A percentile compares a stretch with the other conserved stretches of the same genome.
phyloP scores from a whole-genome alignment of 2,113 vertebrate genomes.

The Scomber scombrus region DNA sequence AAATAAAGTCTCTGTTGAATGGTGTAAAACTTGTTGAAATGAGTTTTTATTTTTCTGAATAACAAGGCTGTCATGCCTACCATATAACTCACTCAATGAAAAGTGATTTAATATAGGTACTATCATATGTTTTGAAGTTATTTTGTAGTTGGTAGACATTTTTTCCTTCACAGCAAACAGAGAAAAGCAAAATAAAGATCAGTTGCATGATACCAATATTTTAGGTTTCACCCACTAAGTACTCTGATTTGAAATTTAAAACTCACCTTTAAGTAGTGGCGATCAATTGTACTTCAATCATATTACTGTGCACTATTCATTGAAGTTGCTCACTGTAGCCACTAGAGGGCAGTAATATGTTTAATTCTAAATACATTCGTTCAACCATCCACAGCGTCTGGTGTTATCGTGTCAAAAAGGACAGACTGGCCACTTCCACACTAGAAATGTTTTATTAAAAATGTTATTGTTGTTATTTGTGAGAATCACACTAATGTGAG shows the following conservation, averaged over 20 bases:
- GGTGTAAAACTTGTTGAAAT: constrained; percentile 54
- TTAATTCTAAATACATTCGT: too few relatives aligned
- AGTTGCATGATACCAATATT: too few relatives aligned
- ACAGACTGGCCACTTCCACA: too few relatives aligned
- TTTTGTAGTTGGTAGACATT: neutral
- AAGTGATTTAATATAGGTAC: neutral
- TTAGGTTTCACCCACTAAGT: too few relatives aligned
- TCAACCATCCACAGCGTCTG: too few relatives aligned
- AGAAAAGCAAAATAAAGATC: neutral
- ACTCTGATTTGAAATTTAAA: too few relatives aligned
- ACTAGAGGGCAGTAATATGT: neutral
- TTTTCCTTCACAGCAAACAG: neutral
- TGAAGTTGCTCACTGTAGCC: neutral
- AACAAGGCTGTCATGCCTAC: neutral
- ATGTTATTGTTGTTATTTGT: too few relatives aligned
- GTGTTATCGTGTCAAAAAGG: too few relatives aligned
- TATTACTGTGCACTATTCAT: neutral
- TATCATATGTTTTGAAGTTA: neutral
- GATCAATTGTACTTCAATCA: too few relatives aligned
- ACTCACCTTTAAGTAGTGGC: too few relatives aligned
- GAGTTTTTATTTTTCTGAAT: constrained; percentile 10
- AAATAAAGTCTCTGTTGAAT: constrained; percentile 85
- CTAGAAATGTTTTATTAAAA: too few relatives aligned
- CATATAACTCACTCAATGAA: neutral
- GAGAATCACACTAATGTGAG: too few relatives aligned